phyloP scores from a whole-genome alignment of 64 coral and sea anemone genomes.

The Orbicella faveolata region DNA sequence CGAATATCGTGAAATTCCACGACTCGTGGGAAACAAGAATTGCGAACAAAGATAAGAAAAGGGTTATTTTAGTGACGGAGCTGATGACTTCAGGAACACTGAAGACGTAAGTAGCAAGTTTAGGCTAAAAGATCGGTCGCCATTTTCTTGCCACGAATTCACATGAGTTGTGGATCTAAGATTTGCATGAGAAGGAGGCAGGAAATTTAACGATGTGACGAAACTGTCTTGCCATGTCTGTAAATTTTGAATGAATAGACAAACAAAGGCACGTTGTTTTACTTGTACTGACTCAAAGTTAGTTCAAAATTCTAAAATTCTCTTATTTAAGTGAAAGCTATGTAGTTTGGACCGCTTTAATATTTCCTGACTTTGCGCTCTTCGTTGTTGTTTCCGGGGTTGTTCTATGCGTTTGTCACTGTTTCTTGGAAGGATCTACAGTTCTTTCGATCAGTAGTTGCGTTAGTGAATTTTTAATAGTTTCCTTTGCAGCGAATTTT shows the following conservation, averaged over 20 bases:
- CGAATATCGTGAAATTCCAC: constrained; percentile 99
- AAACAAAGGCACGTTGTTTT: constrained; percentile 30
- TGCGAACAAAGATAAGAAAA: constrained; percentile 94
- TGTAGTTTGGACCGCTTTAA: neutral
- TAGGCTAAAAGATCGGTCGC: neutral
- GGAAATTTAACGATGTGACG: constrained; percentile 43
- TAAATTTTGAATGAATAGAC: constrained; percentile 65
- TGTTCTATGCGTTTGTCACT: neutral
- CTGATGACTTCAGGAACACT: constrained; percentile 99
- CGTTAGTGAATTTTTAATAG: constrained; percentile 47
- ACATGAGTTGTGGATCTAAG: neutral
- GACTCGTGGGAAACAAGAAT: constrained; percentile 96
- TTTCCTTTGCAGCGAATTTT: neutral
- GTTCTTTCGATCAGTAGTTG: neutral
- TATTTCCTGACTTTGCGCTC: neutral
- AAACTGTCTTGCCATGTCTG: constrained; percentile 34
- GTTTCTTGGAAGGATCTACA: neutral
- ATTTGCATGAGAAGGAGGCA: constrained; percentile 10
- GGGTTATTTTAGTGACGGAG: constrained; percentile 95
- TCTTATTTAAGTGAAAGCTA: neutral
- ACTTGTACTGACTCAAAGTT: constrained; percentile 30
- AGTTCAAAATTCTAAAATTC: neutral
- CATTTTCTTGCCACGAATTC: constrained; percentile 35
- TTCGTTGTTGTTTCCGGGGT: constrained; percentile 13
- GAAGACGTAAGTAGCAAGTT: constrained; percentile 89